Conservation (phyloP, 2,888 invertebrate genomes). For the Agrilus mali region DNA sequence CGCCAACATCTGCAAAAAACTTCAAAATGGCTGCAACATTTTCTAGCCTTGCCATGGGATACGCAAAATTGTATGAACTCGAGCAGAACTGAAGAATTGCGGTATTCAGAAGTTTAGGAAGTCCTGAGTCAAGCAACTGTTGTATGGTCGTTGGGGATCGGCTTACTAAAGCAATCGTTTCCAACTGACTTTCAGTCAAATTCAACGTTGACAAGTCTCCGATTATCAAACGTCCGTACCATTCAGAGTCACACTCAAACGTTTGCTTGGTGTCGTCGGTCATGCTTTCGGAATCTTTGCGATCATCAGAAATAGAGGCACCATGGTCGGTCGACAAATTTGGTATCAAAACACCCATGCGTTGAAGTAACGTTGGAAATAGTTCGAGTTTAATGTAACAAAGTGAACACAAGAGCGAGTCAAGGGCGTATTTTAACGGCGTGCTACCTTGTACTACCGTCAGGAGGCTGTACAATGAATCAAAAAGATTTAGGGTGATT, state of each 20-base stretch:
- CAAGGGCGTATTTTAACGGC: constrained; percentile 71
- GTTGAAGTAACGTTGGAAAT: constrained; percentile 60
- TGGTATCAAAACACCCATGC: constrained; percentile 51
- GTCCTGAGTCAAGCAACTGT: constrained; percentile 62
- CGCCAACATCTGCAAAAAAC: constrained; percentile 70
- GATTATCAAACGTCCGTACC: constrained; percentile 45
- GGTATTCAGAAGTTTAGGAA: constrained; percentile 50
- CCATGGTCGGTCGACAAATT: constrained; percentile 37
- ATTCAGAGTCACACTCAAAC: constrained; percentile 38
- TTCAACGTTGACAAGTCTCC: constrained; percentile 42
- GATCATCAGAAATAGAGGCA: constrained; percentile 47
- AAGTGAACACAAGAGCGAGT: constrained; percentile 73
- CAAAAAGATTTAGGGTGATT: constrained; percentile 63
- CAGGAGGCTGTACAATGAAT: constrained; percentile 66
- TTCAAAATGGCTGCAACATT: constrained; percentile 57
- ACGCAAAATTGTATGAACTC: constrained; percentile 18
- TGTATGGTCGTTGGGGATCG: constrained; percentile 67
- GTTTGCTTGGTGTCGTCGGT: constrained; percentile 56
- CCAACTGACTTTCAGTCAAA: constrained; percentile 52
- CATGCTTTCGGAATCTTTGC: constrained; percentile 43
- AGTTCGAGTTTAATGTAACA: constrained; percentile 72
- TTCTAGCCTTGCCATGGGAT: constrained; percentile 43
- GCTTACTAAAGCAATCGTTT: constrained; percentile 66
- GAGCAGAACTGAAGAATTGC: constrained; percentile 43
- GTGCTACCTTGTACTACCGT: constrained; percentile 54